phyloP scores from a whole-genome alignment of 2,888 invertebrate genomes.

The Andrena flavipes region DNA sequence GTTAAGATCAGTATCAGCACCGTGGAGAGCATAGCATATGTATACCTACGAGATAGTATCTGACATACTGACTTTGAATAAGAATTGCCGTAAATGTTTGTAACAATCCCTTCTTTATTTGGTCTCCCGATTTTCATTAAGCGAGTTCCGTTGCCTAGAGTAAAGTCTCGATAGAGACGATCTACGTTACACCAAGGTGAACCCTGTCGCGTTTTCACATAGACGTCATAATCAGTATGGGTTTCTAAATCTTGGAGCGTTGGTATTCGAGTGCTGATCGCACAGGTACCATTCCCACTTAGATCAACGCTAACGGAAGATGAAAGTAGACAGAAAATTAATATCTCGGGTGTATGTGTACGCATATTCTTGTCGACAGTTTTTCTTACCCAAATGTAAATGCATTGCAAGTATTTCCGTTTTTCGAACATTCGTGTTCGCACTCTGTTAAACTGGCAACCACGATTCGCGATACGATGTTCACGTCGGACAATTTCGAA shows the following conservation, averaged over 20 bases:
- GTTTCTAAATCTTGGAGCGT: slow-evolving; percentile 86
- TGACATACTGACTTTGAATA: slow-evolving; percentile 14
- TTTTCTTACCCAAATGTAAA: slow-evolving; percentile 86
- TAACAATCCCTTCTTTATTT: neutral
- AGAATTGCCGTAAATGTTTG: neutral
- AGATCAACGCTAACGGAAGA: slow-evolving; percentile 85
- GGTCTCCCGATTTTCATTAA: neutral
- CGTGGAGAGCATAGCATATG: slow-evolving; percentile 2
- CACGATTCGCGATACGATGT: slow-evolving; percentile 82
- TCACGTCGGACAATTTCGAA: slow-evolving; percentile 83
- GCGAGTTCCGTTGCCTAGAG: neutral
- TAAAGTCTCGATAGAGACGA: neutral
- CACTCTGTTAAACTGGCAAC: slow-evolving; percentile 85
- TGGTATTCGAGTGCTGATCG: slow-evolving; percentile 85
- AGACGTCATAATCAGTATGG: slow-evolving; percentile 88
- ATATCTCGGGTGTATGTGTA: neutral
- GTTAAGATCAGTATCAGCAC: slow-evolving; percentile 1
- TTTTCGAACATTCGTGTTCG: slow-evolving; percentile 85
- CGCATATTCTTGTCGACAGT: neutral
- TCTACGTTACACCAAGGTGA: slow-evolving; percentile 26
- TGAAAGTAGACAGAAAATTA: neutral
- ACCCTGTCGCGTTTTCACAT: slow-evolving; percentile 84
- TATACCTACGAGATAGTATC: neutral
- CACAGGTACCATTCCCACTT: slow-evolving; percentile 88
- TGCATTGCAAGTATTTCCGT: slow-evolving; percentile 84